A percentile compares a stretch with the other conserved stretches of the same genome.
Evolutionary conservation across 2,113 vertebrate genomes (phyloP).

Genomic region (Chinchilla lanigera): DNA sequence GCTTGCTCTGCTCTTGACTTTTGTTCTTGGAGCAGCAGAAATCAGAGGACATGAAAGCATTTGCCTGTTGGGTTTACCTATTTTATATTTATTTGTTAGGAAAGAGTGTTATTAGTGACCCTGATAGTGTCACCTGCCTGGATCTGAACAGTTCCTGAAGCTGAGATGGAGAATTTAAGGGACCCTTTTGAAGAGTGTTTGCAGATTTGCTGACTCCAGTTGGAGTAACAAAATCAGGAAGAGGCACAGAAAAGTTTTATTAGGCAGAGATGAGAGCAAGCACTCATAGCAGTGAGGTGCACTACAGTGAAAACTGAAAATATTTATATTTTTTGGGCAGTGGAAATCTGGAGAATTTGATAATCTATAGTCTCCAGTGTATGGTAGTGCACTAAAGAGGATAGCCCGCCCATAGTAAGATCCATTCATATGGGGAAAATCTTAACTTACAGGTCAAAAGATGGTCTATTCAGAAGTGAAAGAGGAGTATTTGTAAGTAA

Average conservation of each 20-base stretch:
- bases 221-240: background rate
- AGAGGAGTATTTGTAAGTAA: background rate
- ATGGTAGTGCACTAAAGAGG: rapidly evolving
- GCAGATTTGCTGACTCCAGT: background rate
- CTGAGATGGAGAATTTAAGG: background rate
- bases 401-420: background rate
- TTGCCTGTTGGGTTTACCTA: background rate
- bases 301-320: background rate
- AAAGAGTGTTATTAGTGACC: background rate
- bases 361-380: background rate
- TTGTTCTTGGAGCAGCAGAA: background rate
- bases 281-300: background rate
- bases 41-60: background rate
- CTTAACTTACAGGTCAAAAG: background rate
- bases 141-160: background rate
- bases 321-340: background rate
- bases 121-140: background rate
- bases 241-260: background rate
- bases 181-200: background rate
- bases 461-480: background rate
- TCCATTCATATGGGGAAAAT: background rate
- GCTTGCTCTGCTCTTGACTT: background rate
- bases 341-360: background rate
- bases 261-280: background rate
- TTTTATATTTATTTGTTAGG: background rate